Percentiles rank a stretch among this genome's conserved stretches.
phyloP scores from a whole-genome alignment of 2,797 vertebrate genomes.

The Eulemur mongoz region DNA sequence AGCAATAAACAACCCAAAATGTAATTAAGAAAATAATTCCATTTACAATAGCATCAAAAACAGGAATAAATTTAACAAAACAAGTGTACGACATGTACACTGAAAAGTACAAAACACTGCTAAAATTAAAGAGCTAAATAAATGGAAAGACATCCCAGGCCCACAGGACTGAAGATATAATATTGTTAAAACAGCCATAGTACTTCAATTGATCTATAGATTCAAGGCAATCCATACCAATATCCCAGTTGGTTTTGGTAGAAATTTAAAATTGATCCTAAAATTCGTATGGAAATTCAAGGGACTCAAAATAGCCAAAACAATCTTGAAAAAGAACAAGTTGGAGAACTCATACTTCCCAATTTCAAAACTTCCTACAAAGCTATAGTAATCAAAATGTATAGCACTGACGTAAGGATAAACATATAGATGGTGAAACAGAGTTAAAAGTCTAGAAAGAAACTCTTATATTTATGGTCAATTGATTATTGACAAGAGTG shows the following conservation, averaged over 20 bases:
- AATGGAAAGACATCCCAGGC: neutral
- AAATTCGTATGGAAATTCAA: conserved; percentile 45
- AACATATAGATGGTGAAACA: neutral
- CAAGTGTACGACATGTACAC: neutral
- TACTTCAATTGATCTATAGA: neutral
- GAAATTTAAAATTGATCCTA: conserved; percentile 33
- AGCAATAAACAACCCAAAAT: neutral
- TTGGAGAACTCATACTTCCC: neutral
- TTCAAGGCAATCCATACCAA: conserved; percentile 20
- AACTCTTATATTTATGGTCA: neutral
- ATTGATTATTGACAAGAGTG: neutral
- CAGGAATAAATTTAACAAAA: conserved; percentile 25
- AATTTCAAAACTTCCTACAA: conserved; percentile 33
- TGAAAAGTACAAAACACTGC: neutral
- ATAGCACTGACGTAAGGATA: neutral
- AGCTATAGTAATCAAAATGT: conserved; percentile 36
- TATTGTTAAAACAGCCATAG: neutral
- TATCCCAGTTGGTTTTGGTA: neutral
- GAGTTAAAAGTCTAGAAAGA: conserved; percentile 38
- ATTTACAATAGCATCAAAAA: neutral
- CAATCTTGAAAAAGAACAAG: neutral
- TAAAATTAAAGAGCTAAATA: conserved; percentile 42
- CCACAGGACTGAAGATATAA: neutral
- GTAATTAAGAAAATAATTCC: conserved; percentile 21
- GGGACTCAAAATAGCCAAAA: conserved; percentile 2